phyloP scores from a whole-genome alignment of 2,113 vertebrate genomes.

The Laterallus jamaicensis region DNA sequence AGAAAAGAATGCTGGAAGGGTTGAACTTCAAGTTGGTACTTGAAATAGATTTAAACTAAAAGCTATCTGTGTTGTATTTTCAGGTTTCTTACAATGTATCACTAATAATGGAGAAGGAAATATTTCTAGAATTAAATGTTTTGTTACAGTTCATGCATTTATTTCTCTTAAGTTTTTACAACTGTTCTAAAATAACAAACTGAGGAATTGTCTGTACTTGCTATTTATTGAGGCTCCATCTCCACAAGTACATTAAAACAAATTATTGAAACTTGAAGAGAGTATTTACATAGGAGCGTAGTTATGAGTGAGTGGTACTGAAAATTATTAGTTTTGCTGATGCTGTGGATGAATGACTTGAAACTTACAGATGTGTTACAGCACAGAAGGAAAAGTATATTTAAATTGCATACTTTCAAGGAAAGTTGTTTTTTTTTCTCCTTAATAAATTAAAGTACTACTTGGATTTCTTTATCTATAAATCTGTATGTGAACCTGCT shows the following conservation, averaged over 20 bases:
- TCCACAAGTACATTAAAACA: background rate
- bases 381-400: background rate
- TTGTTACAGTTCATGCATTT: background rate
- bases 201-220: background rate
- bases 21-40: constrained; percentile 14
- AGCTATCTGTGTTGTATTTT: background rate
- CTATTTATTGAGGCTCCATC: background rate
- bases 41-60: background rate
- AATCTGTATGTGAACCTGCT: background rate
- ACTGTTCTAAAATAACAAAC: background rate
- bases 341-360: background rate
- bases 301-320: background rate
- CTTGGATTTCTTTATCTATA: background rate
- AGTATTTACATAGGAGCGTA: background rate
- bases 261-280: background rate
- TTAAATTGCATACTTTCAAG: background rate
- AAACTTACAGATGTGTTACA: background rate
- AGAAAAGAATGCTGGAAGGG: background rate
- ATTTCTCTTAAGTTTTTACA: background rate
- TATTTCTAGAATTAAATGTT: background rate
- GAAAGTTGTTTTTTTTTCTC: background rate
- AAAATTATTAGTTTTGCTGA: background rate
- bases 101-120: background rate
- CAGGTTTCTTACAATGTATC: background rate
- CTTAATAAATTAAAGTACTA: background rate